Percentiles rank a stretch among this genome's conserved stretches.
These are phyloP conservation scores for Stichopus chloronotus DNA, from an alignment of 35 echinoderm and acorn worm species.

Conservation along the genomic window DNA sequence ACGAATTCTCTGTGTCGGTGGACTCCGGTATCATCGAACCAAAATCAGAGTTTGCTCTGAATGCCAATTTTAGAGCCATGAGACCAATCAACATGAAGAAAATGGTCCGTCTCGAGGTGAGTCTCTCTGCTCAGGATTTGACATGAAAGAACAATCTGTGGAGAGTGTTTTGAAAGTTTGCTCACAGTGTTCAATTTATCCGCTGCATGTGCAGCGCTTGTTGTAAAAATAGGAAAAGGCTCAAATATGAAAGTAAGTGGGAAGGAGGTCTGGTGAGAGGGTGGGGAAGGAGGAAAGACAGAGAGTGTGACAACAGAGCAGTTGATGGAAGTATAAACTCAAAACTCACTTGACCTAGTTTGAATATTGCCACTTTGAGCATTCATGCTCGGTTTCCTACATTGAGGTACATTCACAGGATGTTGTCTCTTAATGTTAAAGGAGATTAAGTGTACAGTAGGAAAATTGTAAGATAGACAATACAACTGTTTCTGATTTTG, in stretches of 20 bases:
- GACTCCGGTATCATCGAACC: slow-evolving; percentile 91
- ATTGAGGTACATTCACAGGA: no score
- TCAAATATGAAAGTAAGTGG: no score
- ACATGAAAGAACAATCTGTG: not conserved
- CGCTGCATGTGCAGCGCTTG: not conserved
- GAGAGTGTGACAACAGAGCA: not conserved
- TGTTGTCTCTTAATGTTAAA: no score
- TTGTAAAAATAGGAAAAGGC: not conserved
- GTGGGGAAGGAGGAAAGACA: no score
- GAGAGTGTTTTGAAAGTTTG: not conserved
- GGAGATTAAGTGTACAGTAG: no score
- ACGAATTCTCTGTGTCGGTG: slow-evolving; percentile 93
- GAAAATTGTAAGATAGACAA: no score
- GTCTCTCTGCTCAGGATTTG: not conserved
- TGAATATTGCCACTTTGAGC: not conserved
- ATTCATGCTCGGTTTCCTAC: not conserved
- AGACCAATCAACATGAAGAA: slow-evolving; percentile 94
- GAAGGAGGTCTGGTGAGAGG: no score
- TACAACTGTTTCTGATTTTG: no score
- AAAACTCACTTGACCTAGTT: not conserved
- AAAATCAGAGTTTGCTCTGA: slow-evolving; percentile 98
- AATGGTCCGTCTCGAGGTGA: slow-evolving; percentile 93
- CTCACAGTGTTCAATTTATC: not conserved
- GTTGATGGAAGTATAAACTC: not conserved
- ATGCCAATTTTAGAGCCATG: slow-evolving; percentile 97